phyloP scores from a whole-genome alignment of 2,797 vertebrate genomes.

The Microhierax caerulescens region DNA sequence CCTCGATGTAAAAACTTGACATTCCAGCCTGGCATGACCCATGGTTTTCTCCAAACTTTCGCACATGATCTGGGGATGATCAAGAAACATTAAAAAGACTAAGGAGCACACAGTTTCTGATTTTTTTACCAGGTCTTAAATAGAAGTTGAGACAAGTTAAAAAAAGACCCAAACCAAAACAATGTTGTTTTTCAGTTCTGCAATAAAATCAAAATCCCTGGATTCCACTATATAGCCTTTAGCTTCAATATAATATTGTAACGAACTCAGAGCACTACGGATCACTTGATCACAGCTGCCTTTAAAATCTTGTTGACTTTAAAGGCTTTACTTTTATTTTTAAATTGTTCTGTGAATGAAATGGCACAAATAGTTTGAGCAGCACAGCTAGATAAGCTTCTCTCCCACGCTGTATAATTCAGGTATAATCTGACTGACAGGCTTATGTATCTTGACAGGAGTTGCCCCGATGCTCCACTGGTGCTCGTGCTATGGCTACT shows the following conservation, averaged over 20 bases:
- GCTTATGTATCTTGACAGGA: not conserved
- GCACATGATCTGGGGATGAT: conserved; percentile 79
- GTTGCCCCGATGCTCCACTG: not conserved
- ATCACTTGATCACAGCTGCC: not conserved
- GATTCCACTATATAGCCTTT: not conserved
- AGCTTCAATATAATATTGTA: not conserved
- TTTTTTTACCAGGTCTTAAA: not conserved
- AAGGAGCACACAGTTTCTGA: not conserved
- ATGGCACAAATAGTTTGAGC: not conserved
- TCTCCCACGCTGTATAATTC: not conserved
- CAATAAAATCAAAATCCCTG: not conserved
- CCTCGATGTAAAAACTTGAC: conserved; percentile 82
- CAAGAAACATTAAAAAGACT: conserved; percentile 7
- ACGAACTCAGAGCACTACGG: not conserved
- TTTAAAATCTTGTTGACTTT: not conserved
- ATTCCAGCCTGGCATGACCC: conserved; percentile 95
- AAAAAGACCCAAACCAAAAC: not conserved
- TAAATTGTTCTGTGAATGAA: not conserved
- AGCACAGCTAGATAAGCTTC: not conserved
- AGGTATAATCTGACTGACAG: not conserved
- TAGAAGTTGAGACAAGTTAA: not conserved
- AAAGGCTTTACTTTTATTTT: not conserved
- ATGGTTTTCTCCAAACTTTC: conserved; percentile 85
- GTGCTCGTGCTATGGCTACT: not conserved
- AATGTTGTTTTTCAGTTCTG: not conserved